phyloP scores from a whole-genome alignment of 1,140 invertebrate species.

The Drosophila pectinifera region DNA sequence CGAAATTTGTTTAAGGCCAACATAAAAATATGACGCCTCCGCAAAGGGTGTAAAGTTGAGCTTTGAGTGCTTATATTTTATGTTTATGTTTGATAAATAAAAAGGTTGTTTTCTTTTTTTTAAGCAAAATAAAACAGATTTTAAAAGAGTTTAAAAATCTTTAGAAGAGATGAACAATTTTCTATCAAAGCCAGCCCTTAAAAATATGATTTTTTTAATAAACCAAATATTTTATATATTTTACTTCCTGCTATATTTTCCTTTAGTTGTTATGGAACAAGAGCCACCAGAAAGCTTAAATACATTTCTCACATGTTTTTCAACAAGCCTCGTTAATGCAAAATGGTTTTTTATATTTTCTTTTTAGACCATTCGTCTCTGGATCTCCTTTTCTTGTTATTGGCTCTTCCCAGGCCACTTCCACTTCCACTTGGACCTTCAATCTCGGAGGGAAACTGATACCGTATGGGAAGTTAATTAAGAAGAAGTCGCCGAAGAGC shows the following conservation, averaged over 20 bases:
- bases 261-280: not conserved
- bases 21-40: conserved; percentile 24
- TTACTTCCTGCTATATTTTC: not conserved
- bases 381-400: conserved; percentile 13
- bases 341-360: conserved; percentile 24
- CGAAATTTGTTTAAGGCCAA: conserved; percentile 26
- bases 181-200: no score
- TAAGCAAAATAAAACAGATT: not conserved
- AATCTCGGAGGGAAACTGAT: conserved; percentile 71
- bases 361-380: conserved; percentile 24
- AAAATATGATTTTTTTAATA: no score
- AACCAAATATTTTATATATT: no score
- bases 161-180: no score
- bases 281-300: not conserved
- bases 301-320: conserved; percentile 15
- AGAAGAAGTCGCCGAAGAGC: conserved; percentile 48
- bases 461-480: conserved; percentile 80
- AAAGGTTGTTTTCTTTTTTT: not conserved
- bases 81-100: conserved; percentile 1
- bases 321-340: conserved; percentile 13
- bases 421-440: conserved; percentile 39
- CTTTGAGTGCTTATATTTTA: not conserved
- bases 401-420: conserved; percentile 39
- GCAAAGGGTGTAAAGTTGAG: conserved; percentile 24
- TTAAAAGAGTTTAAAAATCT: not conserved